A percentile compares a stretch with the other conserved stretches of the same genome.
Conservation (phyloP, 1,140 invertebrate genomes). For the Bombus confusus region DNA sequence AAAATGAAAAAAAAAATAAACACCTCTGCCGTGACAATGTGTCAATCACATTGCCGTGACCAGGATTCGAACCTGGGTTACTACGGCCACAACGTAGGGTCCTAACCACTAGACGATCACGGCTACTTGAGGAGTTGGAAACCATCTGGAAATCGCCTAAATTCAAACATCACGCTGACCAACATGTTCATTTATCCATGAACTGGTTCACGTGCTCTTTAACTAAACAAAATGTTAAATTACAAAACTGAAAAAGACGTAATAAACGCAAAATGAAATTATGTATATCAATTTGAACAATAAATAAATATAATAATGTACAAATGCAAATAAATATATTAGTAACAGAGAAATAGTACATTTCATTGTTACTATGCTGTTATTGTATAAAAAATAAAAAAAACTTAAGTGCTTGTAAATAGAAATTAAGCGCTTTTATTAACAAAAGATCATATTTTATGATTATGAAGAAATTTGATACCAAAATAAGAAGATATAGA, state of each 20-base stretch:
- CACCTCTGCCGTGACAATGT: slow-evolving; percentile 70
- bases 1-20: slow-evolving; percentile 43
- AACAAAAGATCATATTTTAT: neutral
- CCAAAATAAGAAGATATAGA: no score
- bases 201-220: neutral
- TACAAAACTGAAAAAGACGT: neutral
- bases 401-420: neutral
- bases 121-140: slow-evolving; percentile 81
- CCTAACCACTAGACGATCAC: slow-evolving; percentile 92
- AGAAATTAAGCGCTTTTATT: neutral
- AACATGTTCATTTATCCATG: slow-evolving; percentile 50
- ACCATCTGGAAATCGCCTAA: slow-evolving; percentile 78
- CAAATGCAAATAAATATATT: neutral
- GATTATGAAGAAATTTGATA: neutral
- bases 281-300: neutral
- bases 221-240: neutral
- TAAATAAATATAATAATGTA: neutral
- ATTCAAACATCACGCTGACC: neutral
- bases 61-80: slow-evolving; percentile 97
- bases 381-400: neutral
- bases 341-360: neutral
- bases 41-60: slow-evolving; percentile 93
- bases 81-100: slow-evolving; percentile 95
- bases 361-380: neutral
- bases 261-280: neutral